These are phyloP conservation scores for Phocoena sinus DNA, from an alignment of 2,113 vertebrate genomes.

Conservation along the genomic window DNA sequence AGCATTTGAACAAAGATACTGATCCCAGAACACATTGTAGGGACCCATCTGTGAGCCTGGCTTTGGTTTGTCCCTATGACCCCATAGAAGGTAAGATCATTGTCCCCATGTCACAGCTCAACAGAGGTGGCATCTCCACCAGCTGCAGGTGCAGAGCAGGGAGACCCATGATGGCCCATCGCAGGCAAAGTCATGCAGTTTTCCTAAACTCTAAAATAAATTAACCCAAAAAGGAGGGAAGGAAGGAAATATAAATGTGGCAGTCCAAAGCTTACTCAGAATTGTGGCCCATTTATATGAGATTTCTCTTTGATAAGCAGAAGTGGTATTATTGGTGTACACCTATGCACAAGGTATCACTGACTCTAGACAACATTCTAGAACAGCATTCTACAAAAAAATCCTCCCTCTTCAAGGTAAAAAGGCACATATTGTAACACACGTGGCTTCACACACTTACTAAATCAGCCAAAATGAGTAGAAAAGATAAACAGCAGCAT, in stretches of 20 bases:
- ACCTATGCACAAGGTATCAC: neutral
- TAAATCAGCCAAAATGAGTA: neutral
- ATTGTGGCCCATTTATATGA: neutral
- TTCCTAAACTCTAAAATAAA: neutral
- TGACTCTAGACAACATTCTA: neutral
- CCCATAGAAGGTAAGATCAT: neutral
- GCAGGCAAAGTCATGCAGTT: neutral
- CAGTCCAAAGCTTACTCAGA: neutral
- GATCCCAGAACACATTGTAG: neutral
- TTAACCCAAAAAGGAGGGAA: neutral
- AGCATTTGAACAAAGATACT: neutral
- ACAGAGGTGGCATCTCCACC: neutral
- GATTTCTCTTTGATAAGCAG: neutral
- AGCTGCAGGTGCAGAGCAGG: neutral
- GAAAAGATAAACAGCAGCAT: neutral
- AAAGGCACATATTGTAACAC: neutral
- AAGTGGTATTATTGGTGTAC: neutral
- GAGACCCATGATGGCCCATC: neutral
- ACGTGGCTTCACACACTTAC: neutral
- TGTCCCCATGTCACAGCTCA: neutral
- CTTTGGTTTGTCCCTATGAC: neutral
- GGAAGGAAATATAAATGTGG: neutral
- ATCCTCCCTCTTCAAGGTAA: neutral
- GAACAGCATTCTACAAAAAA: neutral
- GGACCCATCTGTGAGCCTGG: neutral